phyloP scores from a whole-genome alignment of 1,140 invertebrate species.

The Scaptomyza montana region DNA sequence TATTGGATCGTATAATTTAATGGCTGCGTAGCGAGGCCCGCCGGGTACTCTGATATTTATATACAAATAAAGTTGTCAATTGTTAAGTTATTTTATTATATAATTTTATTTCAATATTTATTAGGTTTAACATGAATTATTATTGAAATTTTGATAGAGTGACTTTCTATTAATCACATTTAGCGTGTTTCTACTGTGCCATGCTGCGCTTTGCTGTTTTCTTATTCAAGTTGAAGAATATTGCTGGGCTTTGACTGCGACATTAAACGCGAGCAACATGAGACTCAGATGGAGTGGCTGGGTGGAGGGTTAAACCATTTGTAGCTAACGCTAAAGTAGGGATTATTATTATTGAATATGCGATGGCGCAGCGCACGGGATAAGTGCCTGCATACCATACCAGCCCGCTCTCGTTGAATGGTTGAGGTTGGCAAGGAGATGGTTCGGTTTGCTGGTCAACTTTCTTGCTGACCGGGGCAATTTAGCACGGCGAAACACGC shows the following conservation, averaged over 20 bases:
- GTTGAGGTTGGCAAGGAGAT: too few species aligned
- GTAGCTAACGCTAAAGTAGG: slow-evolving; percentile 39
- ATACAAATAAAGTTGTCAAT: too few species aligned
- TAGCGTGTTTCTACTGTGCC: slow-evolving; percentile 18
- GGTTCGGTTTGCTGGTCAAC: neutral
- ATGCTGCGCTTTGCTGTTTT: slow-evolving; percentile 6
- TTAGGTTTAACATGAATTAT: too few species aligned
- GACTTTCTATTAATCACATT: too few species aligned
- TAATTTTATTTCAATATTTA: too few species aligned
- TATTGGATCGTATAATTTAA: too few species aligned
- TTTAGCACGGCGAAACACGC: slow-evolving; percentile 6
- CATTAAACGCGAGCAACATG: slow-evolving; percentile 1
- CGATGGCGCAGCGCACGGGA: slow-evolving; percentile 10
- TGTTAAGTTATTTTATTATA: too few species aligned
- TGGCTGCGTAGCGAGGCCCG: too few species aligned
- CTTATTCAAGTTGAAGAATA: slow-evolving; percentile 33
- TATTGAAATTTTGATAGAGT: too few species aligned
- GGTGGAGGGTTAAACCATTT: slow-evolving; percentile 11
- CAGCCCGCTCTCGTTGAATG: too few species aligned
- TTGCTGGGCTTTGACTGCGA: slow-evolving; percentile 18
- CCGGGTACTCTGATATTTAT: too few species aligned
- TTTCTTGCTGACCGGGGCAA: slow-evolving; percentile 36
- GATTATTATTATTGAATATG: slow-evolving; percentile 54
- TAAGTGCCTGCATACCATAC: slow-evolving; percentile 18
- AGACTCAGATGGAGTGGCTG: neutral